Conservation (phyloP, 2,113 vertebrate species). For the Accipiter cooperii region DNA sequence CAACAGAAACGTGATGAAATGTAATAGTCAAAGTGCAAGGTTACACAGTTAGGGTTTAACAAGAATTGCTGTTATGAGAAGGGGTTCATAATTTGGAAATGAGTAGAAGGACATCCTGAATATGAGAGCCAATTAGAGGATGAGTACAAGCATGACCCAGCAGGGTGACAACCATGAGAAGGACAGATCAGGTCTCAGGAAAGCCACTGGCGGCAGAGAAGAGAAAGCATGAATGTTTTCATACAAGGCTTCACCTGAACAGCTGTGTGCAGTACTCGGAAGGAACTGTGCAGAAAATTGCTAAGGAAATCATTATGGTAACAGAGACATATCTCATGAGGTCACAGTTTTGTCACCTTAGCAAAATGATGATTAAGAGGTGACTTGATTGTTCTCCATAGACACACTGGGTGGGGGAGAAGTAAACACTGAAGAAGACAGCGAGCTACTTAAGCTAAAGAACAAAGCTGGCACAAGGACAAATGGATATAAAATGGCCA, state of each 20-base stretch:
- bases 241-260: neutral
- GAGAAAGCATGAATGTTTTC: neutral
- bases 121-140: neutral
- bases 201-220: neutral
- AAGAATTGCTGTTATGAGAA: neutral
- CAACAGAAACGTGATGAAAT: slow-evolving; percentile 14
- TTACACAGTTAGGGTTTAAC: slow-evolving; percentile 26
- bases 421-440: neutral
- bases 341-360: neutral
- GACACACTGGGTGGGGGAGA: neutral
- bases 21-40: slow-evolving; percentile 14
- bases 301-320: neutral
- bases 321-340: neutral
- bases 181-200: neutral
- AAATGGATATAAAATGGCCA: neutral
- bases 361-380: neutral
- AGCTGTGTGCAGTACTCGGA: neutral
- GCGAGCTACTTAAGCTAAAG: neutral
- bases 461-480: slow-evolving; percentile 14
- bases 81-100: neutral
- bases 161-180: neutral
- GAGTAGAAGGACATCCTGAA: neutral
- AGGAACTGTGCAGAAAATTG: neutral
- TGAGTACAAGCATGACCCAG: neutral
- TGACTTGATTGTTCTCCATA: neutral